Base-by-base conservation (phyloP, 1,140 invertebrate genomes). In the Bombyx mandarina region DNA sequence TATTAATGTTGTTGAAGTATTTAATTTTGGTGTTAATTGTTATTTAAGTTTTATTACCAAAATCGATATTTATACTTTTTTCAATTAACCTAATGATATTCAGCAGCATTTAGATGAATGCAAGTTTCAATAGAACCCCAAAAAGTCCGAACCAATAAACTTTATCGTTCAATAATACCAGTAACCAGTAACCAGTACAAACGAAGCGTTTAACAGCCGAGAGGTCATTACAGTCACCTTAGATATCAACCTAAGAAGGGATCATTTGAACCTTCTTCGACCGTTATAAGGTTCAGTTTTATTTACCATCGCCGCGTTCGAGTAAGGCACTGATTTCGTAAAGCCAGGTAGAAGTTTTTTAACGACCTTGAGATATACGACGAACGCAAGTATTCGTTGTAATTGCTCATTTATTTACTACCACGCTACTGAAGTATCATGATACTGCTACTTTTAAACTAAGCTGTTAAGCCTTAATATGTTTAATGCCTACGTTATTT, bases 261-360 rank as follows among this genome's bases (percentile, higher is more conserved):
- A 26, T 51, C 47, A 6, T 54, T 9, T 45, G 12, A 55, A 26
- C 22, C 26, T 52, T 26, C 44, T 35, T 10, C 12, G 45, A 48
- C 44, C 26, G 18, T 44, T 54, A 53, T 60, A 58, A 55, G 56
- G 60, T 58, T 60, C 49, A 60, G 45, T 52, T 57, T 66, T 8
- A 35, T 35, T 35, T 35, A 35, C 26, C 2, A 35, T 35, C 26
- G 1, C 26, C 26, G 26, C 26, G 26, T 35, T 35, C 54, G 12
- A 52, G 52, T 57, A 61, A 58, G 42, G 45, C 58, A 52, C 57
- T 52, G 62, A 62, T 53, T 61, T 52, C 54, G 50, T 56, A 56
- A 52, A 63, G 61, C 18, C 55, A 67, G 66, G 60, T 62, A 68
- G 66, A 52, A 42, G 55, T 63, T 64, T 60, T 63, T 62, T 55